These are phyloP conservation scores for Myzus persicae DNA, from an alignment of 1,140 invertebrate genomes.

Conservation along the genomic window DNA sequence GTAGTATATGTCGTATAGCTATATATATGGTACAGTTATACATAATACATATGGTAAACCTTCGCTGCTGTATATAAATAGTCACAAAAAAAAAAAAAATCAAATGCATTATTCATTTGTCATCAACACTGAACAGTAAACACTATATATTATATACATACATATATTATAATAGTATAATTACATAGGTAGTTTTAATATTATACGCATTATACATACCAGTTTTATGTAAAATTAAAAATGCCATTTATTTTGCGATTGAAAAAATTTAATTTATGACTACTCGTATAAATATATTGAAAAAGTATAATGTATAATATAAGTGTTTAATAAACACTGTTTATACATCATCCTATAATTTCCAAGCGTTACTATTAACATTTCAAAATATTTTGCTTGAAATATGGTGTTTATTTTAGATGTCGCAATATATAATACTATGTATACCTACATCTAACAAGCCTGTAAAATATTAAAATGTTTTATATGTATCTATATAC, in stretches of 20 bases:
- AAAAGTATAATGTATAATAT: not conserved
- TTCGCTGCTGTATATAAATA: not conserved
- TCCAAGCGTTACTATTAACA: not conserved
- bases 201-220: not conserved
- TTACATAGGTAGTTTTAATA: not conserved
- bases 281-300: not conserved
- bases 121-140: not conserved
- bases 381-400: too few relatives aligned
- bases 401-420: not conserved
- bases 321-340: not conserved
- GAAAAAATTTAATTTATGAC: not conserved
- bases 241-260: too few relatives aligned
- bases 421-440: not conserved
- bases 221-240: not conserved
- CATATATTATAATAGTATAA: not conserved
- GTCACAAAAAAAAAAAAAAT: not conserved
- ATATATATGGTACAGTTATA: too few relatives aligned
- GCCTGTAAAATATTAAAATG: too few relatives aligned
- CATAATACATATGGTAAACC: not conserved
- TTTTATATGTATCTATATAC: too few relatives aligned
- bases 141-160: not conserved
- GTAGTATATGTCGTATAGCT: not conserved
- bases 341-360: not conserved
- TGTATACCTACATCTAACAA: too few relatives aligned
- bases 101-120: constrained; percentile 12